phyloP scores from a whole-genome alignment of 2,888 invertebrate species.

The Cephalotes varians region DNA sequence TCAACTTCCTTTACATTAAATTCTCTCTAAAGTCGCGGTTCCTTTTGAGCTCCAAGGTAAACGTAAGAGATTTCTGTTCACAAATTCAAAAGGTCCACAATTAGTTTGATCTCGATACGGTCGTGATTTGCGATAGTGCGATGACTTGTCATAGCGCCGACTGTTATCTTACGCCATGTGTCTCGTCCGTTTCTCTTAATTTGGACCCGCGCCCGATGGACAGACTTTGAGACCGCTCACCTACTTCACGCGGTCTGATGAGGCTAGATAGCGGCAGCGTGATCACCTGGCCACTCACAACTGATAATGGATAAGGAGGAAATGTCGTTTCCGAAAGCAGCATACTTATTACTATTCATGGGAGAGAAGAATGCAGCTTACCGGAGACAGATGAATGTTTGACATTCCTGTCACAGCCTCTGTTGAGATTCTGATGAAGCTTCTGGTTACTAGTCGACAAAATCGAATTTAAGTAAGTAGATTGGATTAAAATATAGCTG shows the following conservation, averaged over 20 bases:
- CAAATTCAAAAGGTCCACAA: neutral
- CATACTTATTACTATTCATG: constrained; percentile 12
- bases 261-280: neutral
- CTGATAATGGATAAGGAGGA: constrained; percentile 12
- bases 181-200: constrained; percentile 69
- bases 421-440: constrained; percentile 34
- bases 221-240: constrained; percentile 1
- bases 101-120: constrained; percentile 27
- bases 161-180: constrained; percentile 59
- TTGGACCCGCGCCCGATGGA: constrained; percentile 4
- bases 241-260: constrained; percentile 31
- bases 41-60: neutral
- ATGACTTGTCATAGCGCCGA: neutral
- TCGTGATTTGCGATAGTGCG: constrained; percentile 32
- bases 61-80: neutral
- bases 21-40: neutral
- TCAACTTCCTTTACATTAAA: constrained; percentile 8
- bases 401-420: constrained; percentile 38
- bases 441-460: constrained; percentile 16
- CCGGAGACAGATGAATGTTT: constrained; percentile 45
- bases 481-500: neutral
- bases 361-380: constrained; percentile 9
- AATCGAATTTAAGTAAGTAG: constrained; percentile 2
- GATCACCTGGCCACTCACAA: constrained; percentile 18
- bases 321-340: constrained; percentile 40